Conservation (phyloP, 2,113 vertebrate species). For the Ptilorrhoa leucosticta region DNA sequence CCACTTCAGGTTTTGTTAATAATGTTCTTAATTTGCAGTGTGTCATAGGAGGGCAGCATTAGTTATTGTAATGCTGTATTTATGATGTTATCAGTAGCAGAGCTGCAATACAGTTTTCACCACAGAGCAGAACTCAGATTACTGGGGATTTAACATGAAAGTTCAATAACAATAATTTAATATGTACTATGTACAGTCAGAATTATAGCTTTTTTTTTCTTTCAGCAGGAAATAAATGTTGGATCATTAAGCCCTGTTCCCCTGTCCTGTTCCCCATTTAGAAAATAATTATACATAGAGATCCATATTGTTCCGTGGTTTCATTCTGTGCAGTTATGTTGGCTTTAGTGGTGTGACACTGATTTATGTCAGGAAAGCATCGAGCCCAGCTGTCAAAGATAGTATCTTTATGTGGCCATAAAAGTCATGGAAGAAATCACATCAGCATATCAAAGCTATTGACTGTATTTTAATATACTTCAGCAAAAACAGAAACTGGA, state of each 20-base stretch:
- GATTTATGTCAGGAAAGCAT: neutral
- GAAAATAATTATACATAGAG: neutral
- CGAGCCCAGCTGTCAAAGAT: neutral
- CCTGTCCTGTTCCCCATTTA: neutral
- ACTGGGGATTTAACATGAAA: slow-evolving; percentile 21
- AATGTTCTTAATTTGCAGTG: slow-evolving; percentile 59
- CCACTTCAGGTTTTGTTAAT: slow-evolving; percentile 63
- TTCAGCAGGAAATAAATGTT: neutral
- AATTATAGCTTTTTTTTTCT: neutral
- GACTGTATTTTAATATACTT: neutral
- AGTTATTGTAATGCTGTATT: slow-evolving; percentile 44
- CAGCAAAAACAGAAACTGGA: neutral
- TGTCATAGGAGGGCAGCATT: slow-evolving; percentile 56
- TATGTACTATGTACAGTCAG: neutral
- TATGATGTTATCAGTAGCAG: slow-evolving; percentile 26
- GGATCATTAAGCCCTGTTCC: neutral
- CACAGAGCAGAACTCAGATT: neutral
- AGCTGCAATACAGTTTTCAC: neutral
- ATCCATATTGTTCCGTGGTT: neutral
- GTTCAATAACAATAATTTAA: slow-evolving; percentile 46
- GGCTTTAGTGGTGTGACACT: neutral
- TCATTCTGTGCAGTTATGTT: neutral
- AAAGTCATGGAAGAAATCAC: neutral
- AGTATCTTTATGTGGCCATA: neutral
- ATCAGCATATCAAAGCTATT: neutral